Base-by-base conservation (phyloP, 2,797 vertebrate genomes). In the Momotus momota region DNA sequence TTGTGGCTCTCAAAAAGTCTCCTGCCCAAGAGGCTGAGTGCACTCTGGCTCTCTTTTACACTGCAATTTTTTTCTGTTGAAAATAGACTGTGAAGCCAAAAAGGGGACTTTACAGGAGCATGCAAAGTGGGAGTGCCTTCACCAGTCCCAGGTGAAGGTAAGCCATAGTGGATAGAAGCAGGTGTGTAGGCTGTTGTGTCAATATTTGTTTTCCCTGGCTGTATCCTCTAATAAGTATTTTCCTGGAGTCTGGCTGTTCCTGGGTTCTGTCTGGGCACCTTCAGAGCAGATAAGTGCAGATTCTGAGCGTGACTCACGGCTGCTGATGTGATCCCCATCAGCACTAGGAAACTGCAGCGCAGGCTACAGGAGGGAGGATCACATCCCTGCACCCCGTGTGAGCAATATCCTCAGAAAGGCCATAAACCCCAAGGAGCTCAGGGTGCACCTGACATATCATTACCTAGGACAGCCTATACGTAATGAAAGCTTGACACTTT, bases 381-480 rank as follows among this genome's bases (percentile, higher is more conserved):
- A 3, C 29, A 7, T 18, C 0, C 0, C 29, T 72, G 51, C 25
- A 45, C 52, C 40, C 58, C 2, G 0, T 8, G 21, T 46, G 29
- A 51, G 22, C 4, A 1, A 23, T 11, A 38, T 5, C 12, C 27
- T 22, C 49, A 52, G 14, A 17, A 67, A 62, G 14, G 33, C 7
- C 25, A 71, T 11, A 46, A 86, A 75, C 7, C 16, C 45, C 38
- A 20, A 16, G 58, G 12, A 84, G 29, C 33, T 69, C 57, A 27
- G 46, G n/a, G 29, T 38, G 21, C 7, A 40, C 25, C 58, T 75
- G 55, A 80, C 35, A 21, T 33, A n/a, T 10, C 71, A 27, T 18
- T 31, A 66, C 23, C 31, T 54, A 70, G 21, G 38, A 80, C 22
- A 72, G 12, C 15, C 55, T 29, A 14, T 2, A 12, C 8, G 4